Evolutionary conservation across 2,888 invertebrate genomes (phyloP), one percentile per base, ranked within the genome.

Genomic region (Thyatira batis): DNA sequence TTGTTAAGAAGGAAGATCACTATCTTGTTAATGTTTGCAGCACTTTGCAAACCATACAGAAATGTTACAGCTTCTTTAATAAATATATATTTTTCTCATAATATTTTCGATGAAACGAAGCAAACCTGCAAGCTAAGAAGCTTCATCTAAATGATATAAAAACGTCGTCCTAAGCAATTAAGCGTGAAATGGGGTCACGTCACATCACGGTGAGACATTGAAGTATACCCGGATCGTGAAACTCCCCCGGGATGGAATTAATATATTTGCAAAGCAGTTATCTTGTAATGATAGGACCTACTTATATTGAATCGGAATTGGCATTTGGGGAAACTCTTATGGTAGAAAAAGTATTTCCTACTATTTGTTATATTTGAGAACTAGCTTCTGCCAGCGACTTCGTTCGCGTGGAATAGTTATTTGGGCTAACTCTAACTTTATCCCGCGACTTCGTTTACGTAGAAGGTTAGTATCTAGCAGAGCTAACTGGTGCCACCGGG

Each of bases 161-260:
- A 39, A 39, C 39, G 49, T 59, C 57, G 58, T 61, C 62, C 60
- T 53, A 53, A 68, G 68, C 70, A 78, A 77, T 81, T 78, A 80
- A 73, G 65, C 69, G 69, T 72, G 71, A 78, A 79, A 80, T 73
- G 65, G 70, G 76, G 72, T 72, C 72, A 70, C 63, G 68, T 72
- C 70, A 73, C 68, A 66, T 76, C 73, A 71, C 61, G 61, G 57
- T 58, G 66, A 75, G 69, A 71, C 68, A 69, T 65, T 71, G 67
- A 65, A 66, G 67, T 63, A 60, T 57, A 56, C 56, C 64, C 57
- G 53, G 57, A 51, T 60, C 63, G 51, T 45, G 28, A 63, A 63
- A 55, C 66, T 65, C 54, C 55, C 45, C 51, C 49, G 54, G 58
- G 65, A 64, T 58, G 50, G 61, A 60, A 65, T 73, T 67, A 65